phyloP scores from a whole-genome alignment of 2,113 vertebrate genomes.

The Gymnogyps californianus region DNA sequence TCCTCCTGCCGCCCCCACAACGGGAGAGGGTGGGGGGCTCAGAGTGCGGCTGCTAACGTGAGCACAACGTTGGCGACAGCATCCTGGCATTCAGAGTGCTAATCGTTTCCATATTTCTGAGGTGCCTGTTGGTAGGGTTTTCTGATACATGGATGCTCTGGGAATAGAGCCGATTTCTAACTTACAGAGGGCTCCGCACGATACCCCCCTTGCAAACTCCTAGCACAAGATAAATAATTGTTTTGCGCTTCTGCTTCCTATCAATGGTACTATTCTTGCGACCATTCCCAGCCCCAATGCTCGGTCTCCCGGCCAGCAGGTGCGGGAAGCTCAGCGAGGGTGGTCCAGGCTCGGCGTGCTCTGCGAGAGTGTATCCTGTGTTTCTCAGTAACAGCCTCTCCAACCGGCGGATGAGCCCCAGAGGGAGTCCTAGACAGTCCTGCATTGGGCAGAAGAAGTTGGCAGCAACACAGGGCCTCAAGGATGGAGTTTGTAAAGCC shows the following conservation, averaged over 20 bases:
- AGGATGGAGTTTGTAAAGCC: conserved; percentile 24
- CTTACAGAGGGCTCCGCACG: neutral
- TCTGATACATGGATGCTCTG: neutral
- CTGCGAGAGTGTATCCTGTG: neutral
- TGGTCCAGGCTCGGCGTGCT: neutral
- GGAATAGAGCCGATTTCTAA: neutral
- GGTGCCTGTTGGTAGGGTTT: neutral
- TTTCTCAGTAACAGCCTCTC: conserved; percentile 20
- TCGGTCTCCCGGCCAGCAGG: neutral
- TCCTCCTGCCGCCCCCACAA: neutral
- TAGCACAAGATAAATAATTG: neutral
- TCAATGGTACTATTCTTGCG: neutral
- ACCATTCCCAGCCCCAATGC: neutral
- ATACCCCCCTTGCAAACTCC: accelerated
- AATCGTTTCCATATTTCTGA: neutral
- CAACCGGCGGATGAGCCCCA: conserved; percentile 19
- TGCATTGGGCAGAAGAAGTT: neutral
- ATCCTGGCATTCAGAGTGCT: neutral
- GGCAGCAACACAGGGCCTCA: conserved; percentile 4
- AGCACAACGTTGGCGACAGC: neutral
- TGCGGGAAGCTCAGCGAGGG: neutral
- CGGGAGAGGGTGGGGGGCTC: neutral
- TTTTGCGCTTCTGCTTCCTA: neutral
- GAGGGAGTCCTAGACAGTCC: conserved; percentile 47
- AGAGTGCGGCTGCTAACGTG: neutral